phyloP scores from a whole-genome alignment of 2,888 invertebrate species.

The Ctena decussata region DNA sequence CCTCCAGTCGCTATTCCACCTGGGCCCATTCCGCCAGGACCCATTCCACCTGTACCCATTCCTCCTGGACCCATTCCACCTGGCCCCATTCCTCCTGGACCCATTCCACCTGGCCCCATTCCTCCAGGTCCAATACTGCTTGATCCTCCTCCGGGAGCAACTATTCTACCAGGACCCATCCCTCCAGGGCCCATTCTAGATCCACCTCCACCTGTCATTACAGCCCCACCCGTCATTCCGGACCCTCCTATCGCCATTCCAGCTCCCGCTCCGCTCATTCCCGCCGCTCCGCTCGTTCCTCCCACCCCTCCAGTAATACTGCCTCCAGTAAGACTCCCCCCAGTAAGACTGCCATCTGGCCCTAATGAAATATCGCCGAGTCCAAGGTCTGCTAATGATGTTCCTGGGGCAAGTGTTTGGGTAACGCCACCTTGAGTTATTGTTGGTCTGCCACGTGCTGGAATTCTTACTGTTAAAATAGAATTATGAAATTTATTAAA shows the following conservation, averaged over 20 bases:
- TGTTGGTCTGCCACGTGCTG: constrained; percentile 33
- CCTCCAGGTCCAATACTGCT: not conserved
- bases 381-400: constrained; percentile 50
- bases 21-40: not conserved
- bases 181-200: not conserved
- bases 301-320: not conserved
- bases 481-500: not conserved
- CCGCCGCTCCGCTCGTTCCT: not conserved
- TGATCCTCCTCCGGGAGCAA: not conserved
- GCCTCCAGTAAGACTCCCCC: not conserved
- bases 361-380: constrained; percentile 11
- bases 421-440: constrained; percentile 47
- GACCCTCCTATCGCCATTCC: not conserved
- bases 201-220: not conserved
- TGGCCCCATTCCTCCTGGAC: not conserved
- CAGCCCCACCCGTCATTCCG: not conserved
- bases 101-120: not conserved
- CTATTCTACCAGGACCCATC: not conserved
- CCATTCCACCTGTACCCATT: not conserved
- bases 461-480: constrained; percentile 42
- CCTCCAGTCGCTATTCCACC: not conserved
- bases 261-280: not conserved
- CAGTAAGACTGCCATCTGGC: not conserved
- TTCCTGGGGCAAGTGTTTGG: constrained; percentile 39
- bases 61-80: not conserved